phyloP scores from a whole-genome alignment of 2,888 invertebrate species.

The Watsonalla cultraria region DNA sequence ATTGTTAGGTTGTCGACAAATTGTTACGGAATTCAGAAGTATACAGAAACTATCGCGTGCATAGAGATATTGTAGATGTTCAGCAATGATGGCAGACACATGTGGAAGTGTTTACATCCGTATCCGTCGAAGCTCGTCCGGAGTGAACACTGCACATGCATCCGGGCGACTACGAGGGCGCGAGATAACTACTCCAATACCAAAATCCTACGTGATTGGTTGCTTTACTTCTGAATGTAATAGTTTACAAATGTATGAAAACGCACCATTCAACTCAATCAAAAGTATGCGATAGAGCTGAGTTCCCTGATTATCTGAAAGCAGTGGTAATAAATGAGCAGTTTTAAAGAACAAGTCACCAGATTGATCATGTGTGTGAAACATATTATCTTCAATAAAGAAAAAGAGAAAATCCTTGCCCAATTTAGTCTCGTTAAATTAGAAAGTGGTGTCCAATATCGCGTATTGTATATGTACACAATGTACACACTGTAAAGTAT shows the following conservation, averaged over 20 bases:
- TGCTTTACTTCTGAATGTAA: too few species aligned
- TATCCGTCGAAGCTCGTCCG: slow-evolving; percentile 48
- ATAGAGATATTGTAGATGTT: slow-evolving; percentile 21
- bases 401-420: slow-evolving; percentile 8
- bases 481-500: slow-evolving; percentile 24
- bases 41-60: not conserved
- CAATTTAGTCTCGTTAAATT: slow-evolving; percentile 33
- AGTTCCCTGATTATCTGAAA: too few species aligned
- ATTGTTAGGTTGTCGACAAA: too few species aligned
- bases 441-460: slow-evolving; percentile 59
- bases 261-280: too few species aligned
- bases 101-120: slow-evolving; percentile 72
- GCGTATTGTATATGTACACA: slow-evolving; percentile 23
- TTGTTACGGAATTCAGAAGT: not conserved
- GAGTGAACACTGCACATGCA: slow-evolving; percentile 29
- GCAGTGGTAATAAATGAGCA: too few species aligned
- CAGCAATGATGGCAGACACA: slow-evolving; percentile 37
- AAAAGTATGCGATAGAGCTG: too few species aligned
- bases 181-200: not conserved
- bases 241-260: too few species aligned
- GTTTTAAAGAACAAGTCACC: too few species aligned
- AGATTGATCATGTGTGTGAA: slow-evolving; percentile 4
- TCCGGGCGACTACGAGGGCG: slow-evolving; percentile 24
- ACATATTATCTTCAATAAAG: slow-evolving; percentile 6
- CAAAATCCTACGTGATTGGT: not conserved